A percentile compares a stretch with the other conserved stretches of the same genome.
These are phyloP conservation scores for Melanotaenia parkinsoni DNA, from an alignment of 2,797 vertebrate species.

Conservation along the genomic window DNA sequence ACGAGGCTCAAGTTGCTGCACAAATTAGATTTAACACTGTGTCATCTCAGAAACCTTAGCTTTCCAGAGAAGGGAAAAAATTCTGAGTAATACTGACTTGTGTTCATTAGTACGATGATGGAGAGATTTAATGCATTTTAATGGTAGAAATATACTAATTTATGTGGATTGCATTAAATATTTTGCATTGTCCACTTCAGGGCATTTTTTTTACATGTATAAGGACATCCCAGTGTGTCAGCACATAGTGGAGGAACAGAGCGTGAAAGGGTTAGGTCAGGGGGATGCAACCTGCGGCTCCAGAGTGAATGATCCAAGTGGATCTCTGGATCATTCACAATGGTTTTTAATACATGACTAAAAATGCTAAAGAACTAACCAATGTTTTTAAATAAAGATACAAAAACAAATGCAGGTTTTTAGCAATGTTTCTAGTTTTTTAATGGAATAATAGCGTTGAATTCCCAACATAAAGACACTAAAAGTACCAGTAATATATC, in stretches of 20 bases:
- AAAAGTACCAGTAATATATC: no score
- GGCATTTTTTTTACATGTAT: constrained; percentile 15
- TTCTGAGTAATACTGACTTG: constrained; percentile 45
- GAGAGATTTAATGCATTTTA: constrained; percentile 39
- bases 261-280: constrained; percentile 19
- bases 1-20: constrained; percentile 73
- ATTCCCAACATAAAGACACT: no score
- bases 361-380: no score
- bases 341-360: no score
- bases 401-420: no score
- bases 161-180: constrained; percentile 43
- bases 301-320: no score
- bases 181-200: not conserved
- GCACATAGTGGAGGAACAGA: constrained; percentile 44
- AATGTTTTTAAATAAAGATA: no score
- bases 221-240: not conserved
- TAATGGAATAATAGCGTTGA: no score
- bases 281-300: no score
- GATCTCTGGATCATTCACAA: no score
- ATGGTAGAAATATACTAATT: constrained; percentile 28
- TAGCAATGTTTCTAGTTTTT: no score
- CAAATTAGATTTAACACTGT: constrained; percentile 81
- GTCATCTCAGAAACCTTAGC: constrained; percentile 58
- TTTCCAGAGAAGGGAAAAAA: constrained; percentile 29
- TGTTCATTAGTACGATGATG: constrained; percentile 54